These are phyloP conservation scores for Molossus molossus DNA, from an alignment of 2,797 vertebrate genomes.

Conservation along the genomic window DNA sequence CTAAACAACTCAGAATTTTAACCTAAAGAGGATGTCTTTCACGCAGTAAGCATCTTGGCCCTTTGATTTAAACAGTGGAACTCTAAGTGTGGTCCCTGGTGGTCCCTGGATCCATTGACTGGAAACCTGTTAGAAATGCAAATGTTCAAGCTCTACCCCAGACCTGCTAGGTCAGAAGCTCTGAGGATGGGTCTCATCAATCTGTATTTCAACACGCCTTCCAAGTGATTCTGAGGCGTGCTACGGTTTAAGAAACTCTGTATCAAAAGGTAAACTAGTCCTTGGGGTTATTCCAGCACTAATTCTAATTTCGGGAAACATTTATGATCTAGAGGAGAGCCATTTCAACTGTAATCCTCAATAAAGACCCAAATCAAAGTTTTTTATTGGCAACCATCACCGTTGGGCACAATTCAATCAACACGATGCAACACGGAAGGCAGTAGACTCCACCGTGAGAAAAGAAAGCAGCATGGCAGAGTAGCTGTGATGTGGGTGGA, in stretches of 20 bases:
- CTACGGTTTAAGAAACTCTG: not conserved
- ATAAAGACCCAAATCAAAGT: conserved; percentile 29
- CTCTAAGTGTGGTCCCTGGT: not conserved
- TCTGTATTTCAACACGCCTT: conserved; percentile 18
- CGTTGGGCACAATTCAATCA: not conserved
- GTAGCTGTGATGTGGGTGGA: not conserved
- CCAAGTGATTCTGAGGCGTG: not conserved
- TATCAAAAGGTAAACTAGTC: not conserved
- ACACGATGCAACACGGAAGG: not conserved
- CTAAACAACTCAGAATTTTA: conserved; percentile 17
- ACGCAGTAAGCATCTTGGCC: not conserved
- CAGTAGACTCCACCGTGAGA: not conserved
- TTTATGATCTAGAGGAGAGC: conserved; percentile 39
- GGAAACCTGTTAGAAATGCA: conserved; percentile 8
- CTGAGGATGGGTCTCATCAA: not conserved
- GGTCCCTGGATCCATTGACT: not conserved
- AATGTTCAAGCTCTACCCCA: not conserved
- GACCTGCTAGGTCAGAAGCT: not conserved
- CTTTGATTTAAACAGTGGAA: not conserved
- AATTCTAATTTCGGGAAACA: not conserved
- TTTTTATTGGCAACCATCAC: not conserved
- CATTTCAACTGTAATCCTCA: not conserved
- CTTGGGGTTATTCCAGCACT: not conserved
- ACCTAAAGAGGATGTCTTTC: not conserved
- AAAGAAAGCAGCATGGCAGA: not conserved